phyloP scores from a whole-genome alignment of 1,140 invertebrate species.

The Pogonognathellus flavescens region DNA sequence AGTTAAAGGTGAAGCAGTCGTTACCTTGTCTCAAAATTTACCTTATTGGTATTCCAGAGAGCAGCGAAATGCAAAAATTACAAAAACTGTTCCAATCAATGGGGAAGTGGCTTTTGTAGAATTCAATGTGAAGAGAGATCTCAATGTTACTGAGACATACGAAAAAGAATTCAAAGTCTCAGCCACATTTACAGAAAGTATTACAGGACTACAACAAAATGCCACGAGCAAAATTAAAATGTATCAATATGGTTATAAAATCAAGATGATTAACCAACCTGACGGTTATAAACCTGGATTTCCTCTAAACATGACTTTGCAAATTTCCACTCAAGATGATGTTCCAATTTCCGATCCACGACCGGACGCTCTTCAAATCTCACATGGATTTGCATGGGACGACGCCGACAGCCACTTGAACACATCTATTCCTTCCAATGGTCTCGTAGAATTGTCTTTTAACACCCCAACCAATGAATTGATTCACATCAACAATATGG shows the following conservation, averaged over 20 bases:
- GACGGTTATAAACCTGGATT: constrained; percentile 89
- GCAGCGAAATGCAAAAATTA: constrained; percentile 51
- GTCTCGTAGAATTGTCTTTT: constrained; percentile 79
- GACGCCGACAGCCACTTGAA: constrained; percentile 75
- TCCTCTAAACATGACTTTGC: constrained; percentile 71
- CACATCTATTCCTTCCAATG: constrained; percentile 77
- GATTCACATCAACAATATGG: constrained; percentile 74
- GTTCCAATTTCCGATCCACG: constrained; percentile 76
- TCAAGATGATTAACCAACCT: constrained; percentile 84
- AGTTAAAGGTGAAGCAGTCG: constrained; percentile 20
- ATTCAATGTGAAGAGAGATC: constrained; percentile 76
- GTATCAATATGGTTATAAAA: constrained; percentile 84
- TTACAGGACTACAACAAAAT: constrained; percentile 72
- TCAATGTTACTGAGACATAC: constrained; percentile 11
- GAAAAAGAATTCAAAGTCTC: constrained; percentile 66
- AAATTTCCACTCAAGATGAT: constrained; percentile 82
- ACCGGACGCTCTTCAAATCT: constrained; percentile 76
- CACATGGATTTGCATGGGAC: constrained; percentile 78
- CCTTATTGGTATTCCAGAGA: constrained; percentile 7
- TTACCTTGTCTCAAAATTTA: constrained; percentile 3
- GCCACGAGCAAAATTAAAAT: constrained; percentile 79
- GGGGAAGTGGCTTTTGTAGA: constrained; percentile 75
- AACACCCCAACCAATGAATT: constrained; percentile 76
- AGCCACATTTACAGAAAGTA: constrained; percentile 22
- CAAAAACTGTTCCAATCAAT: constrained; percentile 86